A percentile compares a stretch with the other conserved stretches of the same genome.
Evolutionary conservation across 2,113 vertebrate species (phyloP).

Genomic region (Paraplagusia blochii): DNA sequence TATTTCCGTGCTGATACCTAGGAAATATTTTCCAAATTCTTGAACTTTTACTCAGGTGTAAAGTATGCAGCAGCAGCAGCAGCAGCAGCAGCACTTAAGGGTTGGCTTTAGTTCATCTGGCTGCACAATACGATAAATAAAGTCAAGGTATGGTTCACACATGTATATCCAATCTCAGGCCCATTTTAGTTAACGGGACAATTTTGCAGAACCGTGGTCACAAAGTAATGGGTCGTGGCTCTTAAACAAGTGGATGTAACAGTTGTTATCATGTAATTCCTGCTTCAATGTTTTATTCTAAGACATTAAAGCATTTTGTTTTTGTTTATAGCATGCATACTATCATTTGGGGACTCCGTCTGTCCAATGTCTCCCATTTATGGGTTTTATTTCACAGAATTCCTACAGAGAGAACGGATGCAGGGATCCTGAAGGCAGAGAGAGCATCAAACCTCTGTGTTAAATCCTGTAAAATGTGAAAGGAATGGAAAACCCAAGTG

Average conservation of each 20-base stretch:
- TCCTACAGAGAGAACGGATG: conserved; percentile 4
- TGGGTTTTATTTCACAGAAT: conserved; percentile 7
- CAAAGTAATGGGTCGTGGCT: conserved; percentile 35
- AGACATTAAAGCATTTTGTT: conserved; percentile 1
- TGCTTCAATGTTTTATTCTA: conserved; percentile 25
- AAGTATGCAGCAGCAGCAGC: too few species aligned
- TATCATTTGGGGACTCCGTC: conserved; percentile 5
- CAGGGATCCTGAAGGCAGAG: conserved; percentile 5
- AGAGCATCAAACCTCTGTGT: conserved; percentile 10
- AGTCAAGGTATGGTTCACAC: conserved; percentile 15
- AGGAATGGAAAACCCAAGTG: conserved; percentile 33
- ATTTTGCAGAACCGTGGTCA: conserved; percentile 33
- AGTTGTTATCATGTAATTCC: conserved; percentile 25
- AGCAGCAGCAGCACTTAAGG: neutral
- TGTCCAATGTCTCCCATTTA: conserved; percentile 19
- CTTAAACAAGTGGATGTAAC: conserved; percentile 51
- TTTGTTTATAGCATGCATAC: conserved; percentile 9
- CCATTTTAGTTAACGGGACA: conserved; percentile 25
- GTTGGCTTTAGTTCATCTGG: neutral
- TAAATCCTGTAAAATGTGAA: conserved; percentile 24
- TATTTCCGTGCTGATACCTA: neutral
- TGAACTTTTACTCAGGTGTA: too few species aligned
- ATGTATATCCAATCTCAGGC: conserved; percentile 26
- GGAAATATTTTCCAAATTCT: too few species aligned
- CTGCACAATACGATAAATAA: neutral